Percentiles rank a stretch among this genome's conserved stretches.
These are phyloP conservation scores for Mus minutoides DNA, from an alignment of 2,797 vertebrate species.

Conservation along the genomic window DNA sequence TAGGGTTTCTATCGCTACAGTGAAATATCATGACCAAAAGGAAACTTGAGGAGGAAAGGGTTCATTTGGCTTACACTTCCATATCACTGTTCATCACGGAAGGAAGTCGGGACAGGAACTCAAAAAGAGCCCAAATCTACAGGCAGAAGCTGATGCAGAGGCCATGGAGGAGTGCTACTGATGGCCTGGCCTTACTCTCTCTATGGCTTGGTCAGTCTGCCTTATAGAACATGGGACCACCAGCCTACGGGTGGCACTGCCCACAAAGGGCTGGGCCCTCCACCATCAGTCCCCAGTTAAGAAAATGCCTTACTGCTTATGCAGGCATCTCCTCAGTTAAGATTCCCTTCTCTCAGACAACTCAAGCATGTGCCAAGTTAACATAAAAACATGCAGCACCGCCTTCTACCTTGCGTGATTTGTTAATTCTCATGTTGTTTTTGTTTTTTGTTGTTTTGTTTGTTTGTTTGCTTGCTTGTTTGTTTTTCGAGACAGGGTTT, in stretches of 20 bases:
- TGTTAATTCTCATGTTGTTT: background rate
- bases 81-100: too few species aligned
- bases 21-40: background rate
- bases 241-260: too few species aligned
- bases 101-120: too few species aligned
- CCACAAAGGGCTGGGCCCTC: background rate
- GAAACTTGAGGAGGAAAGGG: too few species aligned
- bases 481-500: too few species aligned
- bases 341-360: background rate
- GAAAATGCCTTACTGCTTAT: background rate
- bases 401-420: background rate
- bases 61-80: too few species aligned
- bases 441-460: background rate
- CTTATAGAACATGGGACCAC: background rate
- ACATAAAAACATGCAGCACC: background rate
- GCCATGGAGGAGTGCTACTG: too few species aligned
- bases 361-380: background rate
- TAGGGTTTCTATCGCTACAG: background rate
- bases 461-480: too few species aligned
- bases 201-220: too few species aligned
- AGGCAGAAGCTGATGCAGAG: too few species aligned
- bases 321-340: background rate
- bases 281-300: background rate
- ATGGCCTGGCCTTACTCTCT: too few species aligned
- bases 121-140: too few species aligned